These are phyloP conservation scores for Taeniopygia guttata DNA, from an alignment of 2,797 vertebrate genomes.

Conservation along the genomic window DNA sequence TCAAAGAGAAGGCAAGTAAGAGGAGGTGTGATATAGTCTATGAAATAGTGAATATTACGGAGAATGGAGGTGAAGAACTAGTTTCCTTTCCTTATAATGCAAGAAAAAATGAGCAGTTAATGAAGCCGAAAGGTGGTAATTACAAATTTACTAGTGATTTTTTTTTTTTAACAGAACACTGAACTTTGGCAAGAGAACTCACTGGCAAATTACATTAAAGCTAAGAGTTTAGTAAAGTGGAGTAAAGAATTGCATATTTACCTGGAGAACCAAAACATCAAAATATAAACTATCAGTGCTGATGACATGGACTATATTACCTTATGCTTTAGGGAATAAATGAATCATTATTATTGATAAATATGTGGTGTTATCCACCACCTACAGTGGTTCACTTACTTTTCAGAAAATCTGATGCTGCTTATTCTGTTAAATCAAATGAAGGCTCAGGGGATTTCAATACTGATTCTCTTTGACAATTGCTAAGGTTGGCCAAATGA, in stretches of 20 bases:
- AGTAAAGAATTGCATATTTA: background rate
- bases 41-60: background rate
- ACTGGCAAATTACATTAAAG: background rate
- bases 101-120: slow-evolving; percentile 45
- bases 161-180: background rate
- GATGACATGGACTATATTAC: background rate
- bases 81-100: background rate
- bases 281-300: background rate
- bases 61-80: background rate
- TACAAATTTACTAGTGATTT: slow-evolving; percentile 1
- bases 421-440: background rate
- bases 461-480: slow-evolving; percentile 24
- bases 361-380: background rate
- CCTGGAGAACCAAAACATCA: background rate
- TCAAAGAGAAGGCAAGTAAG: slow-evolving; percentile 26
- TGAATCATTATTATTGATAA: slow-evolving; percentile 31
- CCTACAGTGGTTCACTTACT: background rate
- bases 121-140: slow-evolving; percentile 59
- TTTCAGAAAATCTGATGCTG: background rate
- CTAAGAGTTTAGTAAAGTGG: background rate
- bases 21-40: background rate
- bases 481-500: background rate
- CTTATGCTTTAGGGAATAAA: background rate
- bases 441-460: background rate
- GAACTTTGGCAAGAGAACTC: background rate